Evolutionary conservation across 2,797 vertebrate species (phyloP), one percentile per base, ranked within the genome.

Genomic region (Cossypha heuglini): DNA sequence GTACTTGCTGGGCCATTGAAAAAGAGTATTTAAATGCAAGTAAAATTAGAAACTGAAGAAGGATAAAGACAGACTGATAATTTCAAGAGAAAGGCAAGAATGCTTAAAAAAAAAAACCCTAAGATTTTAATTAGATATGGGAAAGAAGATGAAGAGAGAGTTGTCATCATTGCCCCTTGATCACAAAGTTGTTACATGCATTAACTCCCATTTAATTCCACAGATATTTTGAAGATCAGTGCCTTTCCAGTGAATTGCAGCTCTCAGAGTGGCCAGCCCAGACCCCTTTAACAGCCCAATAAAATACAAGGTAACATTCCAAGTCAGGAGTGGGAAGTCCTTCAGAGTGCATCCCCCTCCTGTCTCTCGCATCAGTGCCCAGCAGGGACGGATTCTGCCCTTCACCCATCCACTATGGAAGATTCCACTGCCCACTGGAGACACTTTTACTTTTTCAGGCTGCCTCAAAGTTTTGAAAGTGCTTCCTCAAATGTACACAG

Each of bases 1-100:
- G 93, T 52, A 86, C 69, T 94, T 91, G 94, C 85, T 37, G 85
- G 84, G 68, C 80, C 63, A 45, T 71, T 94, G 86, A 91, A 96
- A 95, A 93, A 58, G 54, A 45, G 45, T 84, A 92, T 93, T 95
- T 90, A 92, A 85, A 94, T 78, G 77, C 83, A 94, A 72, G 61
- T 71, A 72, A 40, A 93, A 91, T 86, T 86, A 90, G 43, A 93
- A 90, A 93, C 74, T 37, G 69, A 85, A 87, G 61, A 94, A 84
- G 80, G 77, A 54, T 73, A 87, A 69, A 94, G 88, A 63, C 7
- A 43, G 69, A 4, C 35, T 59, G 28, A 40, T 66, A 91, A 88
- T 89, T 94, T 86, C 51, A 82, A 67, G 49, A 92, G 24, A 72
- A 73, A 51, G 49, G 20, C n/a, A 74, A 51, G 43, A 54, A 77